A percentile compares a stretch with the other conserved stretches of the same genome.
These are phyloP conservation scores for Nerophis lumbriciformis DNA, from an alignment of 2,113 vertebrate species.

Conservation along the genomic window DNA sequence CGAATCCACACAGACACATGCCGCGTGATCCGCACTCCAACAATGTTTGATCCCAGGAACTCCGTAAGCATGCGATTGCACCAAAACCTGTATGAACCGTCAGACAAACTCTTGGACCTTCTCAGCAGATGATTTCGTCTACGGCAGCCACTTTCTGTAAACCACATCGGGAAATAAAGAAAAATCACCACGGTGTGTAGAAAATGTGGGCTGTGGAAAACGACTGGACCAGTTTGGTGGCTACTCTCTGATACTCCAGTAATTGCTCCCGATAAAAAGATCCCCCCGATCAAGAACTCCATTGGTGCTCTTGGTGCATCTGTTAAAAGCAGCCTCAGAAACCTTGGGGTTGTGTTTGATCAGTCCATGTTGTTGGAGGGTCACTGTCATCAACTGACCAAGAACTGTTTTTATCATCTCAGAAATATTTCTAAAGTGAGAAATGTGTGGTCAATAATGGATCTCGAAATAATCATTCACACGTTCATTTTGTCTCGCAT, in stretches of 20 bases:
- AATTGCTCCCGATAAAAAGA: too few species aligned
- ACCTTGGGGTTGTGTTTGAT: too few species aligned
- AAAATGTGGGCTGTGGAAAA: constrained; percentile 44
- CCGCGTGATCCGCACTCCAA: not conserved
- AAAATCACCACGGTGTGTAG: constrained; percentile 22
- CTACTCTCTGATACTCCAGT: constrained; percentile 3
- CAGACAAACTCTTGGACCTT: constrained; percentile 11
- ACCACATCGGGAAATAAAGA: constrained; percentile 40
- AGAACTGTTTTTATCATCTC: too few species aligned
- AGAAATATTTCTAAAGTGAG: too few species aligned
- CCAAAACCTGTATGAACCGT: not conserved
- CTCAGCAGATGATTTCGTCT: not conserved
- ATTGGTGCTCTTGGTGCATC: too few species aligned
- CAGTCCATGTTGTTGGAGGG: too few species aligned
- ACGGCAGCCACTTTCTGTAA: not conserved
- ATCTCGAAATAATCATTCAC: too few species aligned
- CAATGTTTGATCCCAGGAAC: constrained; percentile 1
- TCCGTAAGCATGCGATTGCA: not conserved
- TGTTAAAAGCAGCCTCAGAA: too few species aligned
- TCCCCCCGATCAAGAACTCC: too few species aligned
- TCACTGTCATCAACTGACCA: too few species aligned
- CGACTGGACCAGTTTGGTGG: constrained; percentile 64
- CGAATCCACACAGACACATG: constrained; percentile 26
- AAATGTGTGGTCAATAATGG: too few species aligned
- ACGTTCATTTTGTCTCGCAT: too few species aligned